Evolutionary conservation across 2,797 vertebrate genomes (phyloP), one percentile per base, ranked within the genome.

Genomic region (Lepilemur septentrionalis): DNA sequence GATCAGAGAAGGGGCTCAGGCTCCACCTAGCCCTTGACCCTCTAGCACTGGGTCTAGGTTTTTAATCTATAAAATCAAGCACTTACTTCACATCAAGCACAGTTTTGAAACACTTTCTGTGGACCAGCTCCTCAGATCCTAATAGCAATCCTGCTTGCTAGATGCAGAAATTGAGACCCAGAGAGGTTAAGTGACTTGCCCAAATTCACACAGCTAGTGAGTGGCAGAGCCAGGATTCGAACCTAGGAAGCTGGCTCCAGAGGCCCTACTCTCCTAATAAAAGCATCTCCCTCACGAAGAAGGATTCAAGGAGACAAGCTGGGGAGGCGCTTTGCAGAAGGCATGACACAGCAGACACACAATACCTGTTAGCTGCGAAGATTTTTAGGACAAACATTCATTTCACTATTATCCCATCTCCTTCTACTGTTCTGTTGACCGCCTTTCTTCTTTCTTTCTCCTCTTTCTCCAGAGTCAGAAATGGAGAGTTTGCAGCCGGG

Each of bases 281-380:
- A 8, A 20, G 57, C 18, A 5, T 32, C n/a, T 22, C 17, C 55
- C 28, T 35, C 11, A 8, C 2, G 2, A 23, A 52, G 70, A n/a
- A 41, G 67, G 50, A 57, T 25, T 41, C 0, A 0, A 48, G 20
- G 46, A 46, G 46, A 48, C 4, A 6, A 15, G 17, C 35, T 41
- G 6, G 59, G 35, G 59, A 61, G 65, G 38, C 30, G 6, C 22
- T 46, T 1, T 59, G 65, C 48, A 13, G 20, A 7, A 20, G 70
- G 18, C 1, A 2, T 0, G 1, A 41, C 32, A 28, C 5, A 9
- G 57, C 0, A 0, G 23, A 28, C 23, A 32, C 28, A 4, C 14
- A 11, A n/a, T 23, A 17, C 93, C 52, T 18, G 46, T 55, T 5
- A 63, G 57, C 41, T 18, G 1, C 57, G 30, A 8, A 0, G 43